These are phyloP conservation scores for Peromyscus attwateri DNA, from an alignment of 2,797 vertebrate species.

Conservation along the genomic window DNA sequence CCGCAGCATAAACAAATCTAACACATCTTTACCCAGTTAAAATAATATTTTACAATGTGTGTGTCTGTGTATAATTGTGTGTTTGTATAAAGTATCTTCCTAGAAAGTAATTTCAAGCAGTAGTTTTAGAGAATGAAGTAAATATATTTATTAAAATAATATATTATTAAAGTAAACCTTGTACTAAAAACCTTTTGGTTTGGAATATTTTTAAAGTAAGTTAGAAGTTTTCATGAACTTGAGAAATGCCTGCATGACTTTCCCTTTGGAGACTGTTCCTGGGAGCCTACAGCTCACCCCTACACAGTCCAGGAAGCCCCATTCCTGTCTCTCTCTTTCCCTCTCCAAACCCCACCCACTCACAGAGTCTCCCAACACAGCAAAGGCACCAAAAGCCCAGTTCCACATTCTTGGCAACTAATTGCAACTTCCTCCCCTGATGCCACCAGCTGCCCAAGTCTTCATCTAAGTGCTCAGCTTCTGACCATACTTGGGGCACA, in stretches of 20 bases:
- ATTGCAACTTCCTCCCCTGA: not conserved
- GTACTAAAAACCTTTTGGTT: slow-evolving; percentile 21
- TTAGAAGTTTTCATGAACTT: not conserved
- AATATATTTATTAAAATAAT: not conserved
- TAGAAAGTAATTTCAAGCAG: slow-evolving; percentile 39
- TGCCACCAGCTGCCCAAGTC: not conserved
- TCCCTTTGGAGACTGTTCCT: not conserved
- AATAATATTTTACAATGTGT: not conserved
- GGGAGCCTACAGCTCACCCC: not conserved
- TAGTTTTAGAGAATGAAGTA: slow-evolving; percentile 11
- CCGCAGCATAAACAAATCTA: not conserved
- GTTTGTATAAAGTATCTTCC: not conserved
- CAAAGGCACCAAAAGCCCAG: not conserved
- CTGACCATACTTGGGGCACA: not conserved
- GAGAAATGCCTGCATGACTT: not conserved
- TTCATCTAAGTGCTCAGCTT: not conserved
- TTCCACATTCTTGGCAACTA: not conserved
- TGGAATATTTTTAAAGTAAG: slow-evolving; percentile 31
- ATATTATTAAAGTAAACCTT: slow-evolving; percentile 42
- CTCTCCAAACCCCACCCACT: not conserved
- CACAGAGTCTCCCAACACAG: not conserved
- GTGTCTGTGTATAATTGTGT: not conserved
- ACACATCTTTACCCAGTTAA: not conserved
- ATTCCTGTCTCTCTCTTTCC: not conserved
- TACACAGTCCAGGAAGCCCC: not conserved